Evolutionary conservation across 2,797 vertebrate genomes (phyloP).

Genomic region (Pseudochromis fuscus): DNA sequence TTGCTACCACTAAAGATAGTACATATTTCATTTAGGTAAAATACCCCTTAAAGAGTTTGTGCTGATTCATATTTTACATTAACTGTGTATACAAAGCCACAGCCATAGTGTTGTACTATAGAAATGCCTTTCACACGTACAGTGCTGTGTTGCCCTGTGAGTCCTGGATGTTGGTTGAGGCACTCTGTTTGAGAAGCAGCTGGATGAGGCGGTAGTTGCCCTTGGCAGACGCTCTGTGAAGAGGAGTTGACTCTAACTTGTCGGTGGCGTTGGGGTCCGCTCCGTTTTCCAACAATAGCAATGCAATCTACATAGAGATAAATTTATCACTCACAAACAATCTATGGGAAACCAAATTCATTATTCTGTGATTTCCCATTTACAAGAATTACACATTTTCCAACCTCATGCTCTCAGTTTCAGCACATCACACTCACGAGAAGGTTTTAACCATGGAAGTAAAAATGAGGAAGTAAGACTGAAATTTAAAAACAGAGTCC

Average conservation of each 20-base stretch:
- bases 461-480: conserved; percentile 11
- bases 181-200: conserved; percentile 93
- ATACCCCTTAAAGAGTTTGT: neutral
- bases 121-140: conserved; percentile 78
- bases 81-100: neutral
- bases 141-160: conserved; percentile 96
- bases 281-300: conserved; percentile 91
- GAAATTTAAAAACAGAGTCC: neutral
- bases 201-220: conserved; percentile 94
- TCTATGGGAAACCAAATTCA: too few relatives aligned
- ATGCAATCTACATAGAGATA: conserved; percentile 87
- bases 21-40: neutral
- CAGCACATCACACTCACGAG: too few relatives aligned
- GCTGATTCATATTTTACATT: neutral
- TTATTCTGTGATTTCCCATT: neutral
- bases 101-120: neutral
- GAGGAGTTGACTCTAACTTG: conserved; percentile 91
- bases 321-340: neutral
- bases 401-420: neutral
- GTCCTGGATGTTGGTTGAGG: conserved; percentile 95
- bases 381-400: neutral
- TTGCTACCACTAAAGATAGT: neutral
- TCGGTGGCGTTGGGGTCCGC: conserved; percentile 93
- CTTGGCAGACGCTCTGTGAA: conserved; percentile 95
- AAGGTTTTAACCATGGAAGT: neutral